These are phyloP conservation scores for Poecile atricapillus DNA, from an alignment of 2,113 vertebrate species.

Conservation along the genomic window DNA sequence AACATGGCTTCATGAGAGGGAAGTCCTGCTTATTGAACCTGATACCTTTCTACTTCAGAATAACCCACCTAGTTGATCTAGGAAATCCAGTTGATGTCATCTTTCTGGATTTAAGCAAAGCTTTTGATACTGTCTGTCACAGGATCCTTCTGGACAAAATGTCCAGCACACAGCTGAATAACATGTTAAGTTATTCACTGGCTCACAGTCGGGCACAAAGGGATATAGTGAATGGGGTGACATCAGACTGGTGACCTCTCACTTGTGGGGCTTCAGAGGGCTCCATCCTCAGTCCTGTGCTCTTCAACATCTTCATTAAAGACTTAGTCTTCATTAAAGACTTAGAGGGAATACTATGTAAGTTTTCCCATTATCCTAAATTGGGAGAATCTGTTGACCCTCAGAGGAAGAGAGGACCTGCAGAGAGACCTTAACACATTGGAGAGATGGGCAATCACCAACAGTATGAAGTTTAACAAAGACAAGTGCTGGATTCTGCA, in stretches of 20 bases:
- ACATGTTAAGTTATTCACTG: accelerated
- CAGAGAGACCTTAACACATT: background rate
- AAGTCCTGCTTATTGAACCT: accelerated
- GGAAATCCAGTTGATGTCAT: background rate
- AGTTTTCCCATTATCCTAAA: background rate
- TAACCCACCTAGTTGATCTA: too few species aligned
- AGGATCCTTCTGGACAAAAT: background rate
- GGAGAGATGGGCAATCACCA: background rate
- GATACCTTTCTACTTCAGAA: background rate
- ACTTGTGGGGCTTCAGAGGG: background rate
- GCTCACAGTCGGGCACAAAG: accelerated
- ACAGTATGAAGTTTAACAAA: background rate
- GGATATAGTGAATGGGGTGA: background rate
- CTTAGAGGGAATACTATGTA: background rate
- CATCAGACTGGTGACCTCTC: background rate
- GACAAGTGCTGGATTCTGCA: background rate
- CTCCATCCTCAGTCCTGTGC: background rate
- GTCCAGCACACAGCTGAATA: background rate
- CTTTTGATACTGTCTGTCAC: background rate
- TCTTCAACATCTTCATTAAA: background rate
- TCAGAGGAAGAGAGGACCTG: background rate
- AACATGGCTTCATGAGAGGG: background rate
- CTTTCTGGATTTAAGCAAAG: background rate
- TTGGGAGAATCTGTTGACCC: background rate
- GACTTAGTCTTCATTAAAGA: background rate